phyloP scores from a whole-genome alignment of 2,113 vertebrate genomes.

The Tupaia chinensis region DNA sequence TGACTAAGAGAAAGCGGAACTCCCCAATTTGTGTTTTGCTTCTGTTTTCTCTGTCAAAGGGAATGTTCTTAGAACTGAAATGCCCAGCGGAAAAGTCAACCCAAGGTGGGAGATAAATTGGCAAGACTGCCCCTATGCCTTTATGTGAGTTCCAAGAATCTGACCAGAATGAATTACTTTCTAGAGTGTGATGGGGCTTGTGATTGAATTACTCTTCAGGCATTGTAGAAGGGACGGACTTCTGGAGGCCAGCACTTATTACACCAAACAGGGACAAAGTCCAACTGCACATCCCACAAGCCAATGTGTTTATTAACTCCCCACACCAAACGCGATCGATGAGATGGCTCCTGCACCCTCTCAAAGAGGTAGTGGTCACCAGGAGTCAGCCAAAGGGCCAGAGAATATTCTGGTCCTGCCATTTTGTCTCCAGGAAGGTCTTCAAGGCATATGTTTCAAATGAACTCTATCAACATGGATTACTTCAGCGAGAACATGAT shows the following conservation, averaged over 20 bases:
- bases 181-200: neutral
- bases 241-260: neutral
- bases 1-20: conserved; percentile 77
- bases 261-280: conserved; percentile 27
- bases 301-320: neutral
- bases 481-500: conserved; percentile 27
- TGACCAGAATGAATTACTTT: neutral
- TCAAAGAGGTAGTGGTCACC: neutral
- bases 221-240: neutral
- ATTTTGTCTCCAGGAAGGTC: neutral
- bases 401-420: neutral
- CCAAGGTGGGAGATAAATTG: neutral
- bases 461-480: neutral
- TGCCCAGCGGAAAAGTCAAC: neutral
- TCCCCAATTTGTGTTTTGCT: conserved; percentile 52
- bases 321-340: neutral
- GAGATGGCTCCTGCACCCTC: neutral
- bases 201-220: neutral
- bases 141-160: neutral
- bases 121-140: neutral
- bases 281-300: neutral
- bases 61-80: conserved; percentile 56
- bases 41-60: conserved; percentile 68
- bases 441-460: conserved; percentile 2
- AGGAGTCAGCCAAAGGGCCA: too few species aligned